These are phyloP conservation scores for Syrrhaptes paradoxus DNA, from an alignment of 2,113 vertebrate genomes.

Conservation along the genomic window DNA sequence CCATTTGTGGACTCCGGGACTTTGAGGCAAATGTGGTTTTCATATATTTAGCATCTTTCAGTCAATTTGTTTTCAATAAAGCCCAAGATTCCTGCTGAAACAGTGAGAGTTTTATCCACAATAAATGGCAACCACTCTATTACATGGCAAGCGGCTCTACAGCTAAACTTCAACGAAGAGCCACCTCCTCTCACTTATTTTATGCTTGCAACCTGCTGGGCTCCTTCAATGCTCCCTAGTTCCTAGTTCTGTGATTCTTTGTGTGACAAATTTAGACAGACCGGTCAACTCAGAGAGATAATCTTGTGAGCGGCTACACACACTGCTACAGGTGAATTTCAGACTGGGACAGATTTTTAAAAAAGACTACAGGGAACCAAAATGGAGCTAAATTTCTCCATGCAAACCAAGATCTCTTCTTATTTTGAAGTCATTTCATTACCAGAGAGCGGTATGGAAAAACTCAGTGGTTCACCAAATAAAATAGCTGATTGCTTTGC, in stretches of 20 bases:
- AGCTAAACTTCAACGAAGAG: background rate
- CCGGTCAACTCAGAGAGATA: background rate
- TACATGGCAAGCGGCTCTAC: background rate
- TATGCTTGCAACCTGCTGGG: background rate
- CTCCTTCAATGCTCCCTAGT: background rate
- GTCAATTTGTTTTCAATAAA: background rate
- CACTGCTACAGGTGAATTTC: background rate
- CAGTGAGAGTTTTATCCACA: background rate
- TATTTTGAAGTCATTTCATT: background rate
- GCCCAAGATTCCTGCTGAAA: background rate
- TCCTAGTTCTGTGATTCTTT: background rate
- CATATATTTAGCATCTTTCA: background rate
- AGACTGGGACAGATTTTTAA: background rate
- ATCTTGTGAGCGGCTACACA: background rate
- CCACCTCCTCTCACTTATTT: background rate
- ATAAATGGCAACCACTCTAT: background rate
- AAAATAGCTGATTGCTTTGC: background rate
- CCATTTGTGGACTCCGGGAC: background rate
- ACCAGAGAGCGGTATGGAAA: background rate
- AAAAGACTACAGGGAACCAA: background rate
- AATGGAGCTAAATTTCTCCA: background rate
- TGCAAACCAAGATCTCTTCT: background rate
- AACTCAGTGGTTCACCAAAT: background rate
- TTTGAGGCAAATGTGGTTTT: background rate
- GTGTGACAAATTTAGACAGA: background rate